Evolutionary conservation across 2,113 vertebrate genomes (phyloP), one percentile per base, ranked within the genome.

Genomic region (Protomyctophum bolini): DNA sequence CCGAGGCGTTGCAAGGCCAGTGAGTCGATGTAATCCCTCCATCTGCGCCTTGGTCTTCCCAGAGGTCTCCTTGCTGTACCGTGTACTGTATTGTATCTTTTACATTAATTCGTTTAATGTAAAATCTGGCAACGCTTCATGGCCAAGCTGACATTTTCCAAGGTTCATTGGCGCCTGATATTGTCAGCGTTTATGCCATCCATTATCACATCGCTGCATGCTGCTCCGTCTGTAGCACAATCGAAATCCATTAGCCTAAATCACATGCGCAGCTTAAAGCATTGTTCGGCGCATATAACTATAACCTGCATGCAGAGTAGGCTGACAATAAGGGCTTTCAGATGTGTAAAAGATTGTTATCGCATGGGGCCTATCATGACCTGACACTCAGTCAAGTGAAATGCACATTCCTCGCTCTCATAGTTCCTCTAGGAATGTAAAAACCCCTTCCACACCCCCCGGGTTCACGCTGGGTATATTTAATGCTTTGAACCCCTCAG

Each of bases 271-370:
- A 68, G 73, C 77, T 52, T 4, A 29, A 57, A 76, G 77, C 59
- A 9, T 12, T 70, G 56, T 45, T n/a, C 62, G 58, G 63, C 59
- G 77, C 72, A 81, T 12, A 21, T 21, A 76, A 74, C 72, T 12
- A 21, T 21, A 76, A 74, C 72, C 70, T 73, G 69, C 73, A 70
- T 74, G 60, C 57, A 28, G 48, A 76, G 60, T 50, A 47, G 79
- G 65, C 66, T 3, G 8, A n/a, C 29, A 72, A 79, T 83, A 85
- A 88, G 83, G 21, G 77, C 81, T 88, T 86, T 77, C 82, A 87
- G 84, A 90, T 90, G 86, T 79, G 65, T 63, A 63, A 71, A 11
- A 70, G 70, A 80, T 70, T 63, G 68, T 64, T 82, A 80, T 83
- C 76, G 79, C 68, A 58, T 70, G 52, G 81, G 59, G 61, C 75